Percentiles rank a stretch among this genome's conserved stretches.
Conservation (phyloP, 2,797 vertebrate species). For the Fistularia commersonii region DNA sequence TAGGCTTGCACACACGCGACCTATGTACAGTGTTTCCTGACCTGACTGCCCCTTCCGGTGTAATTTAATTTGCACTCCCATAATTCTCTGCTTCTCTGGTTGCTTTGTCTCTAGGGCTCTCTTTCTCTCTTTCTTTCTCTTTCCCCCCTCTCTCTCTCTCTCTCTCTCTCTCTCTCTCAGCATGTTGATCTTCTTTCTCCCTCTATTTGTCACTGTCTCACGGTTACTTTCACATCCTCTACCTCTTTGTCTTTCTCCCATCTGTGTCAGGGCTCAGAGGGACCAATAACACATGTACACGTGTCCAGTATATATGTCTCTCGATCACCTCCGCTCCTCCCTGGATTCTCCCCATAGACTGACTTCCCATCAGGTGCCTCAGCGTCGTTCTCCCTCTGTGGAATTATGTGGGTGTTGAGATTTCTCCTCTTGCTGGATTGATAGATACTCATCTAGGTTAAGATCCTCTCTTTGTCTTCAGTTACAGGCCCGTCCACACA, state of each 20-base stretch:
- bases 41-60: conserved; percentile 78
- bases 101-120: conserved; percentile 67
- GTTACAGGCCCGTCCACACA: conserved; percentile 58
- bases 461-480: conserved; percentile 57
- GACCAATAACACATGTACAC: conserved; percentile 31
- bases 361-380: conserved; percentile 26
- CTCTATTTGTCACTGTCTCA: conserved; percentile 51
- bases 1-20: conserved; percentile 18
- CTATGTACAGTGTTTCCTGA: conserved; percentile 70
- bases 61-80: conserved; percentile 82
- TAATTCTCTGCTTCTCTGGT: conserved; percentile 77
- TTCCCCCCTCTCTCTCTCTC: conserved; percentile 45
- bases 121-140: conserved; percentile 42
- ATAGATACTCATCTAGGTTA: conserved; percentile 63
- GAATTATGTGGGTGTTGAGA: conserved; percentile 42
- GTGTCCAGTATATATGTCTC: conserved; percentile 30
- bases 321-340: conserved; percentile 14
- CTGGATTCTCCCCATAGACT: conserved; percentile 17
- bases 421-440: conserved; percentile 44
- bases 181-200: conserved; percentile 57
- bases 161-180: conserved; percentile 47
- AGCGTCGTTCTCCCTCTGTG: conserved; percentile 23
- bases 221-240: conserved; percentile 47
- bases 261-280: conserved; percentile 51
- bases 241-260: conserved; percentile 47